Percentiles rank a stretch among this genome's conserved stretches.
These are phyloP conservation scores for Acanthiza pusilla DNA, from an alignment of 2,797 vertebrate species.

Conservation along the genomic window DNA sequence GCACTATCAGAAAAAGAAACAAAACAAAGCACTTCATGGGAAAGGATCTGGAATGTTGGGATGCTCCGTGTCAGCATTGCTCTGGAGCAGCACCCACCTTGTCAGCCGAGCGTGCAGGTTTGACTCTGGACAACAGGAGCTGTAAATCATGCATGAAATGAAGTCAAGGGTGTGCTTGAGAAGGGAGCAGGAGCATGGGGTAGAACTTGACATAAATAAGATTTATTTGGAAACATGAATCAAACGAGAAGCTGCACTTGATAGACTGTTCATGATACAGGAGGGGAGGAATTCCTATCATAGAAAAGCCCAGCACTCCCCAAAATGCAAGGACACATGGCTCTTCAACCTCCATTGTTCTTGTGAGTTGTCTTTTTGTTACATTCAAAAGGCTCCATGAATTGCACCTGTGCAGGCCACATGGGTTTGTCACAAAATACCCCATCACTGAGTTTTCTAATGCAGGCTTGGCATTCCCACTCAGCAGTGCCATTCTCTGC, in stretches of 20 bases:
- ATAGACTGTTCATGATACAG: neutral
- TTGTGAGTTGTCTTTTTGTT: neutral
- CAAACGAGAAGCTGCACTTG: neutral
- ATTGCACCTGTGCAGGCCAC: neutral
- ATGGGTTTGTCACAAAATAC: neutral
- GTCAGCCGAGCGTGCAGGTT: neutral
- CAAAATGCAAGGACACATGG: neutral
- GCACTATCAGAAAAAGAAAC: neutral
- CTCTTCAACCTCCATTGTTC: neutral
- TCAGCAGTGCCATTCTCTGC: neutral
- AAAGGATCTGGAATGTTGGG: neutral
- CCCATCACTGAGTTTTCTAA: neutral
- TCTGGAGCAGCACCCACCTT: neutral
- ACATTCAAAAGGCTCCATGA: neutral
- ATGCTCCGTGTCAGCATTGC: neutral
- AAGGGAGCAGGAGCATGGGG: neutral
- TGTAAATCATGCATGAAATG: accelerated
- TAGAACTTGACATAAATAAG: neutral
- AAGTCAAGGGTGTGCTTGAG: neutral
- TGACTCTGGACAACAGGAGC: neutral
- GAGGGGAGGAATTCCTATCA: neutral
- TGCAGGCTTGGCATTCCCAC: neutral
- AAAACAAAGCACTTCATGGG: neutral
- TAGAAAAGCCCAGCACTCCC: neutral
- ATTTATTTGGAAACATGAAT: neutral